Evolutionary conservation across 1,140 invertebrate species (phyloP), one percentile per base, ranked within the genome.

Genomic region (Solenopsis invicta): DNA sequence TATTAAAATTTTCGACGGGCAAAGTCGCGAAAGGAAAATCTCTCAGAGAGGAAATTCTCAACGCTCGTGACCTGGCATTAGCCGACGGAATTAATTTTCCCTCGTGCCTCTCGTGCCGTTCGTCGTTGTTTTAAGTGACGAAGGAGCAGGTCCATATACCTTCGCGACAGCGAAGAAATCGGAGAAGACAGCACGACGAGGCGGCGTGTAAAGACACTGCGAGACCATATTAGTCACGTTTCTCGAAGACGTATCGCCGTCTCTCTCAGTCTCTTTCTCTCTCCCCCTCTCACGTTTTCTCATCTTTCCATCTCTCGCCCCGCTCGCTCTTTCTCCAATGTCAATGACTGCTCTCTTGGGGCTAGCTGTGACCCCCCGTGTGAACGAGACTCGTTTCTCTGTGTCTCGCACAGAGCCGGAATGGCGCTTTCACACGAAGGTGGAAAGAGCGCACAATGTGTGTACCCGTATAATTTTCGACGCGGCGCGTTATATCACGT

Each of bases 281-380:
- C 18, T 34, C 21, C 66, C 18, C 21, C 52, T 77, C 62, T 80
- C 4, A 59, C 62, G 29, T 45, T 54, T 21, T 56, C 50, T 78
- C 41, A 61, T 86, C 64, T 69, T 54, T 37, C 74, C 45, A 13
- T 77, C 78, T 71, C 56, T 78, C 64, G 62, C 78, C 81, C 82
- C 78, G 61, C 66, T 71, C 78, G 87, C 89, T 93, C 90, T 56
- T 41, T 34, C 89, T 76, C 89, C 92, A 94, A 94, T 94, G 93
- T 93, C 93, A 94, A 94, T 94, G 93, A 94, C 93, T 93, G 93
- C 91, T 93, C 90, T 90, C 88, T 91, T 91, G 89, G 85, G 89
- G 90, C 87, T 91, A 81, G 89, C 80, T 87, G 75, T 91, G 90
- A 91, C 89, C 89, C 90, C 89, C 87, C 90, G 92, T 91, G 89